These are phyloP conservation scores for Cotesia chilonis DNA, from an alignment of 1,140 invertebrate species.

Conservation along the genomic window DNA sequence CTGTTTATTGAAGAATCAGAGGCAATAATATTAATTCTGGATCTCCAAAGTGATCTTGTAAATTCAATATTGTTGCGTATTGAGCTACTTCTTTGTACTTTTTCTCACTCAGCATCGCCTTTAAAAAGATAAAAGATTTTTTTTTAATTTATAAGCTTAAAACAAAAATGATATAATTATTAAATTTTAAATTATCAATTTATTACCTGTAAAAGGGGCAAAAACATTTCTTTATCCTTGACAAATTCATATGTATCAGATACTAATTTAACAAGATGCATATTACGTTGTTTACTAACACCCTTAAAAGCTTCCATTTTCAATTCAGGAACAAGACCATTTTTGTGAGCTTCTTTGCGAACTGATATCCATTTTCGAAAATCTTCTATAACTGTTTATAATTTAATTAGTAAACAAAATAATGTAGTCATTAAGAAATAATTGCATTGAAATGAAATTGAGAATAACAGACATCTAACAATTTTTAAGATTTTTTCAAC, in stretches of 20 bases:
- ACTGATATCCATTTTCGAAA: constrained; percentile 65
- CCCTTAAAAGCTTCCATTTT: constrained; percentile 72
- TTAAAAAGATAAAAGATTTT: constrained; percentile 34
- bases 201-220: constrained; percentile 62
- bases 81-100: constrained; percentile 75
- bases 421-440: constrained; percentile 12
- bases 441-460: constrained; percentile 19
- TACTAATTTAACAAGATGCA: constrained; percentile 66
- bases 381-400: constrained; percentile 69
- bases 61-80: constrained; percentile 69
- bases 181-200: not conserved
- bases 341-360: constrained; percentile 51
- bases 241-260: constrained; percentile 67
- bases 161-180: too few species aligned
- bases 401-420: constrained; percentile 26
- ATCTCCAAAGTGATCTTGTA: constrained; percentile 71
- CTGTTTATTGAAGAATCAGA: constrained; percentile 72
- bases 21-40: constrained; percentile 75
- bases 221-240: constrained; percentile 65
- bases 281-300: constrained; percentile 67
- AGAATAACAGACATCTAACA: constrained; percentile 23
- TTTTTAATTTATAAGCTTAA: too few species aligned
- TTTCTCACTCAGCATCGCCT: constrained; percentile 65
- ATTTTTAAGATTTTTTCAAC: constrained; percentile 27
- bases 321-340: constrained; percentile 64